Evolutionary conservation across 1,140 invertebrate genomes (phyloP), one percentile per base, ranked within the genome.

Genomic region (Penaeus vannamei): DNA sequence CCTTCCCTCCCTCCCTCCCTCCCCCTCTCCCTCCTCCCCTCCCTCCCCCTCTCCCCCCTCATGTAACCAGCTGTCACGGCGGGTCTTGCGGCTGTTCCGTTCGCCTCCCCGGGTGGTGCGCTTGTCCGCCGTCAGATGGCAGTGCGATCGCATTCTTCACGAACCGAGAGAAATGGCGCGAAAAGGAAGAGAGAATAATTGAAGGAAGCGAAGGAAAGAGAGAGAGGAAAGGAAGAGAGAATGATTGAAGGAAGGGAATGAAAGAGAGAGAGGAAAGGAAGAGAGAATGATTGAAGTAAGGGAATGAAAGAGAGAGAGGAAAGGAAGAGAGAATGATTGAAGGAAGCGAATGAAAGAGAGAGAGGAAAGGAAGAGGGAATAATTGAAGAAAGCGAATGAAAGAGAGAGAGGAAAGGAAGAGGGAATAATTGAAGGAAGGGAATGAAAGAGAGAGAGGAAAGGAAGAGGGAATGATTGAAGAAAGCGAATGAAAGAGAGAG

Each of bases 111-210:
- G 22, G 66, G 66, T 72, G 66, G 66, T 23, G 66, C 66, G 66
- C n/a, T n/a, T 72, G 66, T 72, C 66, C 1, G 17, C 66, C 66
- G 66, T 72, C 66, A 72, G n/a, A n/a, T 72, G n/a, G n/a, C 66
- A 53, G 0, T 26, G 66, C 23, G 66, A 72, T 72, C 66, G 22
- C 66, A 72, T 72, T 23, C 8, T 32, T 72, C 66, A 72, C n/a
- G 66, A n/a, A 12, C 64, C 36, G 36, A 42, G 36, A 53, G 53
- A 17, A 53, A 53, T 53, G 53, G 53, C 53, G 53, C 53, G 66
- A 32, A n/a, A 72, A n/a, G 66, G n/a, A 20, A 19, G 72, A 29
- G 26, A 29, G 14, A 22, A 76, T 20, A 29, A 26, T 1, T n/a
- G 32, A n/a, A 23, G 8, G 32, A 72, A n/a, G 23, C 2, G n/a